These are phyloP conservation scores for Polypterus senegalus DNA, from an alignment of 2,113 vertebrate genomes.

Conservation along the genomic window DNA sequence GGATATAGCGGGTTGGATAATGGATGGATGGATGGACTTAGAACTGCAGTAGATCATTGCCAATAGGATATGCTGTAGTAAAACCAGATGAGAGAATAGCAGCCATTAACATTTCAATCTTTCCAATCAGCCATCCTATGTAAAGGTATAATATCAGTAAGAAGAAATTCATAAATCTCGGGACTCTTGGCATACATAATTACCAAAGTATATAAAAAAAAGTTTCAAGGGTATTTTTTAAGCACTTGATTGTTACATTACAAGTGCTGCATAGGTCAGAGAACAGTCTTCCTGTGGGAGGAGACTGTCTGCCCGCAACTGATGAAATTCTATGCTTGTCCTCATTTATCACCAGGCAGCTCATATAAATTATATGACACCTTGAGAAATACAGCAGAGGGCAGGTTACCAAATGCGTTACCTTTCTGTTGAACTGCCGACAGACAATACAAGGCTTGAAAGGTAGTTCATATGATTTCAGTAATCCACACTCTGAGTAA, in stretches of 20 bases:
- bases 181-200: constrained; percentile 47
- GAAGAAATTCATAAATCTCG: constrained; percentile 52
- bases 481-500: too few relatives aligned
- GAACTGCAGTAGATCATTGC: too few relatives aligned
- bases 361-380: constrained; percentile 61
- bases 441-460: constrained; percentile 2
- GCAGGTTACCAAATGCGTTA: constrained; percentile 28
- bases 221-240: constrained; percentile 38
- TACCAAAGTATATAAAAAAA: constrained; percentile 18
- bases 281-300: constrained; percentile 41
- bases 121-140: neutral
- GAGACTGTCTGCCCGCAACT: constrained; percentile 44
- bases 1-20: too few relatives aligned
- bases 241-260: constrained; percentile 18
- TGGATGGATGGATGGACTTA: too few relatives aligned
- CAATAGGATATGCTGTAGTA: too few relatives aligned
- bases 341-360: constrained; percentile 57
- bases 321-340: constrained; percentile 53
- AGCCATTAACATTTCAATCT: too few relatives aligned
- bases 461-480: too few relatives aligned
- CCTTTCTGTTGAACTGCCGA: constrained; percentile 6
- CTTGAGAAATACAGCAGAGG: constrained; percentile 58
- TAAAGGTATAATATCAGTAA: constrained; percentile 24
- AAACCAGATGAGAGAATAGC: too few relatives aligned
- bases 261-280: constrained; percentile 40